Base-by-base conservation (phyloP, 2,797 vertebrate genomes). In the Parambassis ranga region DNA sequence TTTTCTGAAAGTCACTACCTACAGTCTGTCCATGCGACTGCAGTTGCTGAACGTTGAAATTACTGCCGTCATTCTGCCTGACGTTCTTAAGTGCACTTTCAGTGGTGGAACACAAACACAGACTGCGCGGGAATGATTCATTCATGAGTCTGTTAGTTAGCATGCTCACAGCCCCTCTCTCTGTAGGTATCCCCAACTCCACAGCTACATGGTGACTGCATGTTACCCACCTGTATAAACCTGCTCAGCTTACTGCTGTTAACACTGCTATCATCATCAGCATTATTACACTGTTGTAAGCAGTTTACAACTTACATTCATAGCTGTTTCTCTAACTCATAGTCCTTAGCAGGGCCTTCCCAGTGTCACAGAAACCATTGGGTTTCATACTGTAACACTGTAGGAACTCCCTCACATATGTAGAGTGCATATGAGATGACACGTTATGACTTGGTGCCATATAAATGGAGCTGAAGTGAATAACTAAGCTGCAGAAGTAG, bases 71-170 rank as follows among this genome's bases (percentile, higher is more conserved):
- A 27, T 27, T 37, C 33, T 10, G 7, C 16, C 33, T 9, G 33
- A 51, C 33, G 51, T 27, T 26, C 51, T 37, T 51, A 51, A 51
- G 23, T 51, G 48, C 24, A 32, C 15, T 32, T 37, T 51, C 15
- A 37, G 48, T 27, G 30, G 4, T 31, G 31, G 9, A 31, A 31
- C 30, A 13, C 11, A 18, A 33, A 27, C 36, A 1, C 51, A 32
- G 19, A 32, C 27, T 2, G 27, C 36, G 38, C 36, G n/a, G n/a
- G n/a, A n/a, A 10, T 13, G 30, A 31, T 31, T n/a, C 32, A 33
- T 7, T 33, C 11, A 33, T 3, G 10, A 5, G n/a, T 33, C 10
- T 33, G 32, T 33, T 13, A 13, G 32, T 14, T 5, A 11, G 36
- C 16, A 19, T 9, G 18, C 36, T 10, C n/a, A n/a, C n/a, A n/a